Percentiles rank a stretch among this genome's conserved stretches.
phyloP scores from a whole-genome alignment of 2,797 vertebrate genomes.

The Chloroceryle inda region DNA sequence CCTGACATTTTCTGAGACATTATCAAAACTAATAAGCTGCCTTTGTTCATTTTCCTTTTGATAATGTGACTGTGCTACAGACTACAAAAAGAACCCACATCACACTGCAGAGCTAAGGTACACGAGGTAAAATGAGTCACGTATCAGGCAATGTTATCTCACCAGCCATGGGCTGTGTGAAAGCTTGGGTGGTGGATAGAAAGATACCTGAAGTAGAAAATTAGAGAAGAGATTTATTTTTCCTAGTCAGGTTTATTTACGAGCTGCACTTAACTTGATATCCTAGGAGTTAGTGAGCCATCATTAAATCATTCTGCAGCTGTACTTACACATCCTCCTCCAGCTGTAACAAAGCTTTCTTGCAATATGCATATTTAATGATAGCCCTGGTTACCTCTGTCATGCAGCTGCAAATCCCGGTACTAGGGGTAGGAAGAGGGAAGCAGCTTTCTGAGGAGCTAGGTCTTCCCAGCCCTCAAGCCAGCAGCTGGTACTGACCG shows the following conservation, averaged over 20 bases:
- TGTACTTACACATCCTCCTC: background rate
- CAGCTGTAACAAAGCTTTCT: background rate
- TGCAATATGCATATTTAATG: background rate
- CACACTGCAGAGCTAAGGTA: background rate
- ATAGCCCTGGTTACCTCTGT: background rate
- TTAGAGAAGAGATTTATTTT: background rate
- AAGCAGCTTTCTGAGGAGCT: background rate
- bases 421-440: background rate
- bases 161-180: background rate
- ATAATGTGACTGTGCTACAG: background rate
- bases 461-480: background rate
- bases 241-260: background rate
- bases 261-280: background rate
- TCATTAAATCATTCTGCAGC: background rate
- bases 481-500: background rate
- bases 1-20: background rate
- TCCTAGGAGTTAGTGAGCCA: background rate
- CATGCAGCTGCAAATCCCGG: background rate
- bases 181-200: background rate
- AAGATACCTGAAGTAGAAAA: background rate
- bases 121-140: background rate
- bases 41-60: background rate
- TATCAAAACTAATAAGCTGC: constrained; percentile 1
- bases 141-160: background rate
- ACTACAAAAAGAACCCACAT: background rate